phyloP scores from a whole-genome alignment of 2,113 vertebrate species.

The Osmerus eperlanus region DNA sequence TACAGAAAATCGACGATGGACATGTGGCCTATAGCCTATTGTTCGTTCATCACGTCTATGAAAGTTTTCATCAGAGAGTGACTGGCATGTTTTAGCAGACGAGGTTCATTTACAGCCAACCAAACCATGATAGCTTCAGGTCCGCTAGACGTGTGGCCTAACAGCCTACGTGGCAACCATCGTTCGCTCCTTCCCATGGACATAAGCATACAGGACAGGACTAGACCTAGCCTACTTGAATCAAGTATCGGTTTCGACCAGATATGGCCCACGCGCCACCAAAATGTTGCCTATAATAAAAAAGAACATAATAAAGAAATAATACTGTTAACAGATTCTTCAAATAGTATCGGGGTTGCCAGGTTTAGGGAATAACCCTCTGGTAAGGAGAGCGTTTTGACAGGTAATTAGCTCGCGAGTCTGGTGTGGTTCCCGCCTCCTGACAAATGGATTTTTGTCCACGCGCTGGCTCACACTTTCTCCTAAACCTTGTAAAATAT shows the following conservation, averaged over 20 bases:
- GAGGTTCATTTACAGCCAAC: no score
- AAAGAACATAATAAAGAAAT: background rate
- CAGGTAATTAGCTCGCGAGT: conserved; percentile 58
- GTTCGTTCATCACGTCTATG: no score
- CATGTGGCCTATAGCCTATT: no score
- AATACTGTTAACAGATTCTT: background rate
- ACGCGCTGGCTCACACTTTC: conserved; percentile 61
- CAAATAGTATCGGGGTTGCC: conserved; percentile 35
- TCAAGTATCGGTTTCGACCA: background rate
- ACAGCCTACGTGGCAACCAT: no score
- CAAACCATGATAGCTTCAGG: no score
- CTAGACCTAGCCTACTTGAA: background rate
- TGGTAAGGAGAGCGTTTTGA: conserved; percentile 48
- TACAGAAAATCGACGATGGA: no score
- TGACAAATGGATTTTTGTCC: conserved; percentile 58
- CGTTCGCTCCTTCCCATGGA: no score
- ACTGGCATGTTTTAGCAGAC: no score
- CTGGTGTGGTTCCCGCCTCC: conserved; percentile 50
- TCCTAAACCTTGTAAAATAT: conserved; percentile 62
- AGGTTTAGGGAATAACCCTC: conserved; percentile 52
- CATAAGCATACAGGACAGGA: no score
- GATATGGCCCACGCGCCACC: background rate
- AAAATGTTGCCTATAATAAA: background rate
- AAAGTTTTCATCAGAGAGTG: no score
- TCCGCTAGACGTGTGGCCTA: no score